Base-by-base conservation (phyloP, 2,888 invertebrate genomes). In the Pandemis heparana region DNA sequence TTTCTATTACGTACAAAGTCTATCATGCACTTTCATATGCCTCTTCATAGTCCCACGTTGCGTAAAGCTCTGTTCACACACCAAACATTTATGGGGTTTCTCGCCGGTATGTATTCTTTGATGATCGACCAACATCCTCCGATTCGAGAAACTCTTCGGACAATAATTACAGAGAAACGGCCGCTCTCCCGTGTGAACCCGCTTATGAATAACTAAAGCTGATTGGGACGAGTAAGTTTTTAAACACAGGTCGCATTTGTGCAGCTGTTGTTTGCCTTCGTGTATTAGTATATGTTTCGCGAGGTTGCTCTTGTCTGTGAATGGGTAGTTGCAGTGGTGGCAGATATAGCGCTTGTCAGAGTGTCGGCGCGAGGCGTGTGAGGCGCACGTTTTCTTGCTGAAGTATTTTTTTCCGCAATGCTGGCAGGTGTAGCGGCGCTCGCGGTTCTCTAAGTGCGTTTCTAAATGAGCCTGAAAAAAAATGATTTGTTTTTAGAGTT, bases 331-430 rank as follows among this genome's bases (percentile, higher is more conserved):
- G 80, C 94, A 94, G 48, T 89, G 79, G 61, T 92, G 88, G 75
- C 94, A 94, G 70, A 93, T 88, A 78, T 83, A 94, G n/a, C 89
- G 81, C 5, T 87, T 86, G 23, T 85, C 89, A 0, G 86, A 87
- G 78, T 94, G 94, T 8, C 87, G 81, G 5, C 88, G 80, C 0
- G 87, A 82, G 0, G 88, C 83, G 75, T 94, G 94, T 0, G 88
- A 85, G 0, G 81, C 75, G 8, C 93, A 79, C 41, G 86, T 87
- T 10, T 86, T 85, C 59, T 90, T 90, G 0, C 90, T 92, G 75
- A 85, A 91, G 81, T 92, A 95, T 56, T 92, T 92, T 77, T 92
- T 92, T 1, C 89, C 90, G 71, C 94, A 95, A n/a, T 92, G 90
- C 70, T 91, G 88, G 76, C 94, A 95, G 9, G 90, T 85, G 77